Percentiles rank a stretch among this genome's conserved stretches.
These are phyloP conservation scores for Helobdella robusta DNA, from an alignment of 2,888 invertebrate species.

Conservation along the genomic window DNA sequence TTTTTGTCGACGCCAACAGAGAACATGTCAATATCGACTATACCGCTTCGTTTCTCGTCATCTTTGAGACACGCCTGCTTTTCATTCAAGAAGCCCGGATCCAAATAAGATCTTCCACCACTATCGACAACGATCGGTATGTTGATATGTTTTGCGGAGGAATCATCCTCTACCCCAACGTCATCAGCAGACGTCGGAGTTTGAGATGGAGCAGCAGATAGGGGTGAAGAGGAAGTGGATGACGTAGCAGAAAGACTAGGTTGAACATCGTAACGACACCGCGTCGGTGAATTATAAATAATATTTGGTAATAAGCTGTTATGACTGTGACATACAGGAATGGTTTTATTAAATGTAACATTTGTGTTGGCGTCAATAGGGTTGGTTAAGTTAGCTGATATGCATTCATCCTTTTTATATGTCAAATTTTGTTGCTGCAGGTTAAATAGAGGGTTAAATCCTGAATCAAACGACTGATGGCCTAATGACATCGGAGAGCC, in stretches of 20 bases:
- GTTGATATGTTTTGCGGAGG: neutral
- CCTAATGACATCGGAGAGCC: neutral
- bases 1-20: no score
- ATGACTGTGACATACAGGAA: conserved; percentile 21
- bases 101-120: neutral
- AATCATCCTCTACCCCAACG: neutral
- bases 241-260: neutral
- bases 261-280: neutral
- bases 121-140: neutral
- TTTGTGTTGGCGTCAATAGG: neutral
- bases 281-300: neutral
- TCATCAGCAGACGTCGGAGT: neutral
- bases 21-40: no score
- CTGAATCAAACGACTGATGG: neutral
- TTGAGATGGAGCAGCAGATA: neutral
- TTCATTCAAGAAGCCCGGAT: no score
- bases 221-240: neutral
- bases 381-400: neutral
- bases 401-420: no score
- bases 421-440: neutral
- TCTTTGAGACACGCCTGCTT: no score
- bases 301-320: conserved; percentile 2
- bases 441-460: neutral
- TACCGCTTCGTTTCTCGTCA: no score
- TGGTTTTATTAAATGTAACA: neutral